Conservation (phyloP, 2,888 invertebrate genomes). For the Eubasilissa splendida region DNA sequence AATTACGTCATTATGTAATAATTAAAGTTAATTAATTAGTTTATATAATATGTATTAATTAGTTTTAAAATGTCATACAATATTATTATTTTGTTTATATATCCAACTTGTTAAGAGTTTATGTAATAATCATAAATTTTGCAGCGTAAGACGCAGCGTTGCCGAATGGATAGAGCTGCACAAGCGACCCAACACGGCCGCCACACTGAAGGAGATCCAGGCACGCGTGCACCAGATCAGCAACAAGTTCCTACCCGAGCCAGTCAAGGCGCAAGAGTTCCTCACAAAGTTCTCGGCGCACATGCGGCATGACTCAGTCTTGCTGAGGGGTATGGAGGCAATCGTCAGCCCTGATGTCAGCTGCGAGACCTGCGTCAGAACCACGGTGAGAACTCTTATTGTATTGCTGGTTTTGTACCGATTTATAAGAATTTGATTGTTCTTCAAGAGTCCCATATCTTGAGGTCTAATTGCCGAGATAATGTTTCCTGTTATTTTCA, state of each 20-base stretch:
- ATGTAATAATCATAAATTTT: slow-evolving; percentile 22
- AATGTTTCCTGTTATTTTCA: no score
- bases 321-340: slow-evolving; percentile 88
- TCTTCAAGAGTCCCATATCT: no score
- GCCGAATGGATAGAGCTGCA: slow-evolving; percentile 91
- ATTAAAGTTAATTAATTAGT: no score
- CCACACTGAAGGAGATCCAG: slow-evolving; percentile 81
- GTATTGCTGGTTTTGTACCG: no score
- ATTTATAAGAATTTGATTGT: no score
- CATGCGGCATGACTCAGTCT: slow-evolving; percentile 79
- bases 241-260: slow-evolving; percentile 89
- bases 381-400: slow-evolving; percentile 75
- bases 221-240: slow-evolving; percentile 74
- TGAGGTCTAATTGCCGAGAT: no score
- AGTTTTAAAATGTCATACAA: no score
- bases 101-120: no score
- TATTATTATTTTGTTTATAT: no score
- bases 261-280: slow-evolving; percentile 92
- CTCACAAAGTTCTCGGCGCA: slow-evolving; percentile 86
- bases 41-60: no score
- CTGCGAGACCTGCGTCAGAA: slow-evolving; percentile 95
- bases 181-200: slow-evolving; percentile 78
- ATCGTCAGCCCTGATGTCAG: slow-evolving; percentile 92
- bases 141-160: slow-evolving; percentile 84
- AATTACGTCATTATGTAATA: no score